Evolutionary conservation across 2,888 invertebrate species (phyloP).

Genomic region (Argyresthia goedartella): DNA sequence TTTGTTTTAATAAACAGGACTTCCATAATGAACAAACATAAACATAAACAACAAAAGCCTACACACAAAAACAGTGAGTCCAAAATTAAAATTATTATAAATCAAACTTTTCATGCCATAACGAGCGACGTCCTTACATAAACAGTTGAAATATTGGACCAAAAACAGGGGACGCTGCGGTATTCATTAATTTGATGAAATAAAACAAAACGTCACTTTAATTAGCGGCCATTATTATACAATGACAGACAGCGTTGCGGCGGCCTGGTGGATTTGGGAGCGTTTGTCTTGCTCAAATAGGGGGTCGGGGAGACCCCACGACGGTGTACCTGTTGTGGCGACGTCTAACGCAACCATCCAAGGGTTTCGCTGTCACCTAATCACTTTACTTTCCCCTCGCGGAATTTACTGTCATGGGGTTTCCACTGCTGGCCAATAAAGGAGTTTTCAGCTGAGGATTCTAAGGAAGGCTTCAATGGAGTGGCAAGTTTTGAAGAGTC

Average conservation of each 20-base stretch:
- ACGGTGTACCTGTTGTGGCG: conserved; percentile 4
- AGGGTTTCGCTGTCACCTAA: conserved; percentile 47
- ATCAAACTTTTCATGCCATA: neutral
- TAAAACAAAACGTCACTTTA: conserved; percentile 54
- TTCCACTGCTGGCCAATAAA: neutral
- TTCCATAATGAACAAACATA: conserved; percentile 4
- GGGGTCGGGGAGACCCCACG: conserved; percentile 14
- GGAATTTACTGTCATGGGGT: neutral
- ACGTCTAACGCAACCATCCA: conserved; percentile 17
- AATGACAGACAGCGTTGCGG: conserved; percentile 35
- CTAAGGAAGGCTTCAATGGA: neutral
- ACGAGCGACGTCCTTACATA: neutral
- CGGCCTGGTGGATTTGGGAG: conserved; percentile 15
- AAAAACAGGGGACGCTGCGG: conserved; percentile 5
- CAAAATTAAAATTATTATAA: neutral
- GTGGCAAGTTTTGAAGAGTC: neutral
- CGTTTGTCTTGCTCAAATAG: conserved; percentile 30
- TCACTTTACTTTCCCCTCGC: conserved; percentile 19
- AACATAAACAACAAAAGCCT: neutral
- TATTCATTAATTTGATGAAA: conserved; percentile 26
- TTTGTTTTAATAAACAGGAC: too few relatives aligned
- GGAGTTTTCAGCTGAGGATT: neutral
- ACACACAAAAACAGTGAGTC: neutral
- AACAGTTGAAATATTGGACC: neutral
- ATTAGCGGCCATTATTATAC: conserved; percentile 45